These are phyloP conservation scores for Hycleus cichorii DNA, from an alignment of 1,140 invertebrate genomes.

Conservation along the genomic window DNA sequence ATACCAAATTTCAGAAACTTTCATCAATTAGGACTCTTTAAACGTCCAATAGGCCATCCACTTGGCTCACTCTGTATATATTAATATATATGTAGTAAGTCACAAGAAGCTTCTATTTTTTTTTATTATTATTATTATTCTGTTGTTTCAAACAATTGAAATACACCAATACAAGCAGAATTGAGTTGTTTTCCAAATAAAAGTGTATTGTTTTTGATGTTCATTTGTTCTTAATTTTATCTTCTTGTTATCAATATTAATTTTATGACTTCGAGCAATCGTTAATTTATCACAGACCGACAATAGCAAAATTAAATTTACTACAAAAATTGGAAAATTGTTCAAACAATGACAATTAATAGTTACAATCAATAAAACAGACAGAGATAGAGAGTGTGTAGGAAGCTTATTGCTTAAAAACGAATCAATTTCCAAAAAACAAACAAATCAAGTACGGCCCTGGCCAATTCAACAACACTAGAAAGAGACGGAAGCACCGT, in stretches of 20 bases:
- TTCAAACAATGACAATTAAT: neutral
- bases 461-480: neutral
- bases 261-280: slow-evolving; percentile 22
- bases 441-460: slow-evolving; percentile 2
- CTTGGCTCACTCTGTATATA: too few relatives aligned
- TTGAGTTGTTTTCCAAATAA: slow-evolving; percentile 1
- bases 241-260: slow-evolving; percentile 11
- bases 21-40: too few relatives aligned
- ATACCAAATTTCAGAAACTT: too few relatives aligned
- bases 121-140: slow-evolving; percentile 8
- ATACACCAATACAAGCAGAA: neutral
- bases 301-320: slow-evolving; percentile 1
- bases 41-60: too few relatives aligned
- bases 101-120: slow-evolving; percentile 24
- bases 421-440: neutral
- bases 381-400: neutral
- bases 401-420: slow-evolving; percentile 9
- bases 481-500: neutral
- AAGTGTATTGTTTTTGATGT: neutral
- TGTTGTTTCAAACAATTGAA: neutral
- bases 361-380: neutral
- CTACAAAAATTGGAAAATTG: slow-evolving; percentile 1
- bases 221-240: slow-evolving; percentile 4
- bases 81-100: slow-evolving; percentile 11
- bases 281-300: slow-evolving; percentile 39